phyloP scores from a whole-genome alignment of 2,888 invertebrate species.

The Bugula neritina region DNA sequence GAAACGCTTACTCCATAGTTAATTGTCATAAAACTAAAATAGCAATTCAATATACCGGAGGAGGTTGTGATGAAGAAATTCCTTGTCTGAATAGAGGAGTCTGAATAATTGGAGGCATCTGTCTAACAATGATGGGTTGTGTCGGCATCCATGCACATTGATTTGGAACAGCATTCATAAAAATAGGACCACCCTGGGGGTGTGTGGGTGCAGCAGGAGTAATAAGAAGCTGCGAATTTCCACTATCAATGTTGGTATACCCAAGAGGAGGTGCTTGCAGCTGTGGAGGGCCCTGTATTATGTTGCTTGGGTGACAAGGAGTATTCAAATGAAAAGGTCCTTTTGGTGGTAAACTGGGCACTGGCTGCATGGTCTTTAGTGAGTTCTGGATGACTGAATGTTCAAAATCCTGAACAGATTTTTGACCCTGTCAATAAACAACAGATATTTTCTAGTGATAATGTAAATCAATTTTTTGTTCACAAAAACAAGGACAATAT shows the following conservation, averaged over 20 bases:
- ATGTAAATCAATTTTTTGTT: no score
- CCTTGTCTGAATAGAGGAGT: not conserved
- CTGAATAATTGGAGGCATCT: not conserved
- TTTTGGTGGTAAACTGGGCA: not conserved
- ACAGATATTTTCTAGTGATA: no score
- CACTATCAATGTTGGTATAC: not conserved
- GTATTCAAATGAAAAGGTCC: not conserved
- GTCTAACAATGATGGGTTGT: not conserved
- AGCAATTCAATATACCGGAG: no score
- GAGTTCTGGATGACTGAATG: not conserved
- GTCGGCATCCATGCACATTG: constrained; percentile 13
- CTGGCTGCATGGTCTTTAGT: not conserved
- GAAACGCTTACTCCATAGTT: no score
- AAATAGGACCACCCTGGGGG: not conserved
- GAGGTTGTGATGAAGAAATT: not conserved
- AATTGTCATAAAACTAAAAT: no score
- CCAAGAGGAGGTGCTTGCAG: not conserved
- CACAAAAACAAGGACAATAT: no score
- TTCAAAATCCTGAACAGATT: not conserved
- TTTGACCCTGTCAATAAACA: no score
- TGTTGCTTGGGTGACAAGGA: not conserved
- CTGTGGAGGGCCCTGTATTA: not conserved
- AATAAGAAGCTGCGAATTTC: not conserved
- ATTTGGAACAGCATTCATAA: constrained; percentile 1
- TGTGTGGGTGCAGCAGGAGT: not conserved